Evolutionary conservation across 2,113 vertebrate genomes (phyloP).

Genomic region (Tylochromis polylepis): DNA sequence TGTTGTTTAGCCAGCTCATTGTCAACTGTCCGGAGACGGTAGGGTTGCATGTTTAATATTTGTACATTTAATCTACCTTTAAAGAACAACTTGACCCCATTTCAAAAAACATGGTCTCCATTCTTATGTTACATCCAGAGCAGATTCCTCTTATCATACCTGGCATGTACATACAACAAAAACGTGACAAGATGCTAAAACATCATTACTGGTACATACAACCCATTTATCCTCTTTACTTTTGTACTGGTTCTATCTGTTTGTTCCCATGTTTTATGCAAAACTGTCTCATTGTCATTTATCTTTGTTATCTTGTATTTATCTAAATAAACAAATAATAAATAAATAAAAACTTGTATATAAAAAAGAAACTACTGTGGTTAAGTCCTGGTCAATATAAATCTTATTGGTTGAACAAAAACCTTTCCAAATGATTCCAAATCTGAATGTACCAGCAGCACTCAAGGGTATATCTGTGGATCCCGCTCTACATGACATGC

Average conservation of each 20-base stretch:
- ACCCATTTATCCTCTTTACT: background rate
- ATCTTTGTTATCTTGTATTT: background rate
- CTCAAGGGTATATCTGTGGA: background rate
- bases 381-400: background rate
- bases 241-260: background rate
- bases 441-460: background rate
- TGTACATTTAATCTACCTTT: background rate
- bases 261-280: background rate
- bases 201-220: background rate
- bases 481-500: background rate
- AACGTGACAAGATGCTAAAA: background rate
- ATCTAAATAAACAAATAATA: background rate
- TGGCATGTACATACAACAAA: background rate
- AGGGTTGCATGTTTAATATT: background rate
- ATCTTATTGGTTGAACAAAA: background rate
- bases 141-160: background rate
- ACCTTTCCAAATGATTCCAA: background rate
- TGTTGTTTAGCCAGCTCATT: background rate
- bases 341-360: background rate
- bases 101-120: background rate
- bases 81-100: background rate
- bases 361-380: background rate
- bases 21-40: background rate
- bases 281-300: background rate
- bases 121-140: background rate